A percentile compares a stretch with the other conserved stretches of the same genome.
Evolutionary conservation across 2,888 invertebrate species (phyloP).

Genomic region (Nomada fabriciana): DNA sequence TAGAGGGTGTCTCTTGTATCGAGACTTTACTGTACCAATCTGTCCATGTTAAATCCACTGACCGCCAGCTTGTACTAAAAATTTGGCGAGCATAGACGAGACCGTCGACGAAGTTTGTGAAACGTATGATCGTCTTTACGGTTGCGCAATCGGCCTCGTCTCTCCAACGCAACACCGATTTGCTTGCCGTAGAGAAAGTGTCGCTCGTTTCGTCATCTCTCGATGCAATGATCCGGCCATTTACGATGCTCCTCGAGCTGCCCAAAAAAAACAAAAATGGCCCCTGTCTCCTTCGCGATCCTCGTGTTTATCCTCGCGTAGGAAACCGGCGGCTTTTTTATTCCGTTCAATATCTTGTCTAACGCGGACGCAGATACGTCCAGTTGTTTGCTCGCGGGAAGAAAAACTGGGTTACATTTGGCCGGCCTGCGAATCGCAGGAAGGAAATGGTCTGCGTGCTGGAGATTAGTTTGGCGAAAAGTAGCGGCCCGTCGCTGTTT

Average conservation of each 20-base stretch:
- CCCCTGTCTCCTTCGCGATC: neutral
- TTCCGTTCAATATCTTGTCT: conserved; percentile 61
- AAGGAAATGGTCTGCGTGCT: conserved; percentile 38
- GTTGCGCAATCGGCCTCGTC: conserved; percentile 45
- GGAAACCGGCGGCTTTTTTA: conserved; percentile 36
- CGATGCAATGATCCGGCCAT: conserved; percentile 50
- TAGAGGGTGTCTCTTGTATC: no score
- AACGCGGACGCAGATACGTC: conserved; percentile 65
- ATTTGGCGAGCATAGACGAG: no score
- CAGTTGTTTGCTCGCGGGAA: conserved; percentile 18
- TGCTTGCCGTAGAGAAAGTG: conserved; percentile 53
- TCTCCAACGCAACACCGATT: conserved; percentile 35
- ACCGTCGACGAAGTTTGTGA: no score
- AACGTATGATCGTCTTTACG: no score
- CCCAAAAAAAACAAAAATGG: neutral
- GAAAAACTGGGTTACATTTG: conserved; percentile 54
- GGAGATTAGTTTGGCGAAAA: conserved; percentile 23
- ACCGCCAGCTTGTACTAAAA: no score
- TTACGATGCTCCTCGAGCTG: conserved; percentile 27
- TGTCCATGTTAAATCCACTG: no score
- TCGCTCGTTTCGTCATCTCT: conserved; percentile 50
- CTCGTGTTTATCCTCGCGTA: neutral
- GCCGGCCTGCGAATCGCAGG: conserved; percentile 31
- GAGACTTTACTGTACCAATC: no score
- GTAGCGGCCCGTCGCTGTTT: neutral